phyloP scores from a whole-genome alignment of 2,888 invertebrate genomes.

The Phalera bucephala region DNA sequence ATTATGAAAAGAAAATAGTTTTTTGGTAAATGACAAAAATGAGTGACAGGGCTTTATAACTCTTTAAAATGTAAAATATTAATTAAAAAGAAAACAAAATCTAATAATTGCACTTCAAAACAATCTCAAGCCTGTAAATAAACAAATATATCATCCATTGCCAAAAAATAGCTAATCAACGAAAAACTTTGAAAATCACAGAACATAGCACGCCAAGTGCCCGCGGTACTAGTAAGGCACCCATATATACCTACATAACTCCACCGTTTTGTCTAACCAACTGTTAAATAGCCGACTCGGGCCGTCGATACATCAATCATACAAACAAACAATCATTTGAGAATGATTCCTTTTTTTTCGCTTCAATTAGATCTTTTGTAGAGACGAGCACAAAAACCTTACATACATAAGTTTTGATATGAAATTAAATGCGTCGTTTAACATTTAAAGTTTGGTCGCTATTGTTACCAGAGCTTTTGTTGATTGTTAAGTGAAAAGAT shows the following conservation, averaged over 20 bases:
- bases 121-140: too few species aligned
- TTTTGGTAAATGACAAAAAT: too few species aligned
- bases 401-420: slow-evolving; percentile 60
- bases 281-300: slow-evolving; percentile 76
- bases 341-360: slow-evolving; percentile 64
- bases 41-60: too few species aligned
- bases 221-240: slow-evolving; percentile 60
- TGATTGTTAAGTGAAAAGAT: slow-evolving; percentile 50
- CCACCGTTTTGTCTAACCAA: slow-evolving; percentile 78
- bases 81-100: too few species aligned
- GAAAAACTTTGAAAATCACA: slow-evolving; percentile 52
- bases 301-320: slow-evolving; percentile 80
- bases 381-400: slow-evolving; percentile 52
- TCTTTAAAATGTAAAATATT: too few species aligned
- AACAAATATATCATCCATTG: too few species aligned
- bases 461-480: slow-evolving; percentile 33
- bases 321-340: slow-evolving; percentile 70
- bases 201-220: slow-evolving; percentile 39
- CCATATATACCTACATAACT: slow-evolving; percentile 53
- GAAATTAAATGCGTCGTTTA: slow-evolving; percentile 73
- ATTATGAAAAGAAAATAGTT: too few species aligned
- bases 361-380: slow-evolving; percentile 81
- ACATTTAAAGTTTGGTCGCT: slow-evolving; percentile 43
- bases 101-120: too few species aligned
- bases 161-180: slow-evolving; percentile 1